These are phyloP conservation scores for Hafferia zeledoni DNA, from an alignment of 2,797 vertebrate genomes.

Conservation along the genomic window DNA sequence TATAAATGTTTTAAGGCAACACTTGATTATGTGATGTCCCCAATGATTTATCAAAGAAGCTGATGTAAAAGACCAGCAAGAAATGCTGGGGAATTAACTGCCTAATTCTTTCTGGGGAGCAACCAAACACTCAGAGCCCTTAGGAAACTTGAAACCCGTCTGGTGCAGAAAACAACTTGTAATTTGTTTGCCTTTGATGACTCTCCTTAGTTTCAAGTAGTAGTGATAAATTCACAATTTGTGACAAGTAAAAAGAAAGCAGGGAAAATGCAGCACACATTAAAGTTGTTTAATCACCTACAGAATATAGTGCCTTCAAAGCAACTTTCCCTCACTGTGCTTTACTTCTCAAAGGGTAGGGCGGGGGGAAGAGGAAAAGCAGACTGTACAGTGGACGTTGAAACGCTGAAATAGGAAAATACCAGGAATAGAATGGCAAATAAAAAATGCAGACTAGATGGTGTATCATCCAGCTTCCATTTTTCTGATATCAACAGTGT, in stretches of 20 bases:
- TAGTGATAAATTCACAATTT: slow-evolving; percentile 37
- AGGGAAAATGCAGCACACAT: neutral
- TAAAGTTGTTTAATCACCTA: slow-evolving; percentile 1
- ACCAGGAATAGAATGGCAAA: neutral
- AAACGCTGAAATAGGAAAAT: neutral
- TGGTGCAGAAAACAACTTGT: slow-evolving; percentile 32
- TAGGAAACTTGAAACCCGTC: slow-evolving; percentile 41
- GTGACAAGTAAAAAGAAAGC: slow-evolving; percentile 26
- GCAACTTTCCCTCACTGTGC: neutral
- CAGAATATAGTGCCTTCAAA: neutral
- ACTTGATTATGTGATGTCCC: slow-evolving; percentile 69
- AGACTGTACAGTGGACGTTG: neutral
- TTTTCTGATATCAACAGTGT: neutral
- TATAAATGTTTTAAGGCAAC: slow-evolving; percentile 68
- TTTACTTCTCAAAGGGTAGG: neutral
- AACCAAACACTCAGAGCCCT: slow-evolving; percentile 28
- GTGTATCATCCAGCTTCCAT: neutral
- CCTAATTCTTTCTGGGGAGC: slow-evolving; percentile 47
- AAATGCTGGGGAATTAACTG: slow-evolving; percentile 57
- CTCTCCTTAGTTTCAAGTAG: slow-evolving; percentile 27
- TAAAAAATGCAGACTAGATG: neutral
- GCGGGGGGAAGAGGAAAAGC: neutral
- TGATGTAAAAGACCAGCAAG: slow-evolving; percentile 77
- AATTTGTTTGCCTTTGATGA: slow-evolving; percentile 34
- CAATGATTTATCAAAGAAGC: slow-evolving; percentile 74